These are phyloP conservation scores for Megalops cyprinoides DNA, from an alignment of 2,797 vertebrate species.

Conservation along the genomic window DNA sequence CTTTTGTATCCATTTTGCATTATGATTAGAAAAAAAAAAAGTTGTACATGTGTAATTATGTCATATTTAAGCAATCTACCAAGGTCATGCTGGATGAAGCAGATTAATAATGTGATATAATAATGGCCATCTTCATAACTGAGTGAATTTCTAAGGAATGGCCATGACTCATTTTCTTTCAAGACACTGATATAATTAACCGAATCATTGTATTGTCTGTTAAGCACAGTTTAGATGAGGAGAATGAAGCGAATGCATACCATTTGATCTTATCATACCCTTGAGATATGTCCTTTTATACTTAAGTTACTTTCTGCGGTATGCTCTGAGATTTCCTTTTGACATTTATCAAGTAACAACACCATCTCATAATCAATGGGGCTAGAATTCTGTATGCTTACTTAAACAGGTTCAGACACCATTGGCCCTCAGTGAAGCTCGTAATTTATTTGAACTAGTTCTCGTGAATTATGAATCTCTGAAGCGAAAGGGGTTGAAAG, in stretches of 20 bases:
- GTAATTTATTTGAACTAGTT: constrained; percentile 43
- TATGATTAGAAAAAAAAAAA: background rate
- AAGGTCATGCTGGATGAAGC: background rate
- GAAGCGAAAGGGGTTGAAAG: constrained; percentile 8
- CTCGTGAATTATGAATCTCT: constrained; percentile 29
- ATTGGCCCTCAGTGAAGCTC: constrained; percentile 60
- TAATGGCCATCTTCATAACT: background rate
- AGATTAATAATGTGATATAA: background rate
- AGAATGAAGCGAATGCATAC: background rate
- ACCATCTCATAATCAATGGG: constrained; percentile 59
- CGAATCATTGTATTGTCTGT: background rate
- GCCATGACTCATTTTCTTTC: background rate
- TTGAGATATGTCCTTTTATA: constrained; percentile 36
- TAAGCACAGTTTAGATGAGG: background rate
- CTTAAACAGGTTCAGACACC: constrained; percentile 60
- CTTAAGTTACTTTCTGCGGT: constrained; percentile 36
- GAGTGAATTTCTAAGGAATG: background rate
- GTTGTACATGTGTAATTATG: background rate
- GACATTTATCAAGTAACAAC: constrained; percentile 61
- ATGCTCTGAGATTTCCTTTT: constrained; percentile 52
- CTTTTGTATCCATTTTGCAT: background rate
- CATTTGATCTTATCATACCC: background rate
- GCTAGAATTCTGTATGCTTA: constrained; percentile 58
- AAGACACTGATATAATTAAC: background rate
- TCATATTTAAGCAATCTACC: background rate